Evolutionary conservation across 2,888 invertebrate species (phyloP).

Genomic region (Helleia helle): DNA sequence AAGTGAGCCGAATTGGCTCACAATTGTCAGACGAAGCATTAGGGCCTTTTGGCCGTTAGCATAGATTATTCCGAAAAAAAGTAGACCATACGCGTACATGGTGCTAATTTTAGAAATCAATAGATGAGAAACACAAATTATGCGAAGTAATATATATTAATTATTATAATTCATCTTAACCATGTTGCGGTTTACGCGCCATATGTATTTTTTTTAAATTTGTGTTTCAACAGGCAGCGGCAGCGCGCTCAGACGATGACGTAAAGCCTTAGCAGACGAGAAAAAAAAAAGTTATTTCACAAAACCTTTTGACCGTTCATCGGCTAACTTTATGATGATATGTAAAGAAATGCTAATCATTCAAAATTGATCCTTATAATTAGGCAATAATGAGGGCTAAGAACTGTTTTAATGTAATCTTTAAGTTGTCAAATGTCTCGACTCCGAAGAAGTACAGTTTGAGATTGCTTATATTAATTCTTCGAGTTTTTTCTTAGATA

Average conservation of each 20-base stretch:
- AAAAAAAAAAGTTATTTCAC: constrained; percentile 26
- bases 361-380: constrained; percentile 7
- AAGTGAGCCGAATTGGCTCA: too few species aligned
- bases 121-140: too few species aligned
- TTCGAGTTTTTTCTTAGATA: constrained; percentile 2
- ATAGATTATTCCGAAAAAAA: too few species aligned
- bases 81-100: too few species aligned
- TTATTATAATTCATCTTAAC: too few species aligned
- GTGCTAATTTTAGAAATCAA: too few species aligned
- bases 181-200: constrained; percentile 22
- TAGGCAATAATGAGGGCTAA: background rate
- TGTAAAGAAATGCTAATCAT: background rate
- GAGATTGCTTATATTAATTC: background rate
- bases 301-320: constrained; percentile 40
- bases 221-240: constrained; percentile 22
- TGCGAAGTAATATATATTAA: too few species aligned
- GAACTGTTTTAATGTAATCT: background rate
- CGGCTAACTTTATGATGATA: constrained; percentile 7
- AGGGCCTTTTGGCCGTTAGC: too few species aligned
- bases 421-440: background rate
- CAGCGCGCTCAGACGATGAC: constrained; percentile 61
- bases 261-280: constrained; percentile 36
- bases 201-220: constrained; percentile 22
- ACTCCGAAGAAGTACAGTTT: constrained; percentile 3
- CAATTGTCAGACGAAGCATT: too few species aligned